These are phyloP conservation scores for Rhombomys opimus DNA, from an alignment of 2,113 vertebrate genomes.

Conservation along the genomic window DNA sequence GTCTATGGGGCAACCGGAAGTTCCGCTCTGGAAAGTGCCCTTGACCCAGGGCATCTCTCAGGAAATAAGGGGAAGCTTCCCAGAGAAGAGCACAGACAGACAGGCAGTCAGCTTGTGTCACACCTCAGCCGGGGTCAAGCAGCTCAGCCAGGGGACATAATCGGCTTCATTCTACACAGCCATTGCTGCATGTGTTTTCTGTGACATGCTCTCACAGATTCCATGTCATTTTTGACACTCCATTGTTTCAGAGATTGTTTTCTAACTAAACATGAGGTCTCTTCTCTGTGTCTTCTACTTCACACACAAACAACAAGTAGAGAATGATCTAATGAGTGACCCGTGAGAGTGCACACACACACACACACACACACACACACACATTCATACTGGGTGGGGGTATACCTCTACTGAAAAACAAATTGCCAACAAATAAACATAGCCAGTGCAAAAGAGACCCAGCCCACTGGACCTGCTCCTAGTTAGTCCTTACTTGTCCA, in stretches of 20 bases:
- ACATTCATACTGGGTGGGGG: accelerated
- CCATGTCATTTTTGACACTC: neutral
- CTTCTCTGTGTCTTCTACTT: neutral
- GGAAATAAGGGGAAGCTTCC: neutral
- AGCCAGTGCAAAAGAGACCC: neutral
- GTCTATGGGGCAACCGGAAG: constrained; percentile 40
- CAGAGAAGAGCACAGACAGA: neutral
- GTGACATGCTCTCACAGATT: neutral
- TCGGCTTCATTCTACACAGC: neutral
- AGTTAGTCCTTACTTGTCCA: neutral
- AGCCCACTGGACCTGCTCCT: neutral
- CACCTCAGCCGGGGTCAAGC: neutral
- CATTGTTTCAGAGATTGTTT: neutral
- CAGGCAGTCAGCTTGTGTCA: neutral
- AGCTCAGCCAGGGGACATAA: accelerated
- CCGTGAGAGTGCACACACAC: neutral
- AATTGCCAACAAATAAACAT: neutral
- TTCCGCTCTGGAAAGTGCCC: constrained; percentile 67
- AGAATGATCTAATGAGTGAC: neutral
- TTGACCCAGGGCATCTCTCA: neutral
- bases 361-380: neutral
- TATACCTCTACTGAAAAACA: neutral
- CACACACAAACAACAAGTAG: neutral
- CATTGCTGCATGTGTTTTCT: neutral
- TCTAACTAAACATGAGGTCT: neutral